Conservation (phyloP, 2,888 invertebrate species). For the Schizotus pectinicornis region DNA sequence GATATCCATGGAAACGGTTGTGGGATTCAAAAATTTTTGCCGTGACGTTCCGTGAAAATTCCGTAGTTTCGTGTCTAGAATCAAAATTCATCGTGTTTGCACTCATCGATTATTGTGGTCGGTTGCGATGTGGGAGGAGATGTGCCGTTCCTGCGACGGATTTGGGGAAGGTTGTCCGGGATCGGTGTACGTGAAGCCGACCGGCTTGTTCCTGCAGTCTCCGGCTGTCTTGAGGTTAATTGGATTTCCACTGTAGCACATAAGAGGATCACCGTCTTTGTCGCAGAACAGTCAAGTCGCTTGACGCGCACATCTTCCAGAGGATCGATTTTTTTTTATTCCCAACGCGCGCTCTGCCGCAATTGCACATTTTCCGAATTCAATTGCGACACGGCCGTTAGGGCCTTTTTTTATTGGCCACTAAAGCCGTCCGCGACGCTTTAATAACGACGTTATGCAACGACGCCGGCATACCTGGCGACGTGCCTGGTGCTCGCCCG, state of each 20-base stretch:
- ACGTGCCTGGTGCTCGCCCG: constrained; percentile 11
- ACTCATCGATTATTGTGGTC: constrained; percentile 16
- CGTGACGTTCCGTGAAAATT: constrained; percentile 26
- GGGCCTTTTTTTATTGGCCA: constrained; percentile 22
- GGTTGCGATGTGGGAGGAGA: constrained; percentile 34
- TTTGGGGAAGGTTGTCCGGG: constrained; percentile 19
- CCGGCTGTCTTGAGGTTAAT: constrained; percentile 47
- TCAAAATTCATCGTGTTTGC: constrained; percentile 37
- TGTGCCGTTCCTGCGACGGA: constrained; percentile 32
- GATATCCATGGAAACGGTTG: constrained; percentile 9
- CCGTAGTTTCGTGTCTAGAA: constrained; percentile 23
- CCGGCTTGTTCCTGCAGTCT: constrained; percentile 35
- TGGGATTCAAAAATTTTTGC: constrained; percentile 19
- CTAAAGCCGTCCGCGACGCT: neutral
- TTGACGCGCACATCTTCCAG: constrained; percentile 35
- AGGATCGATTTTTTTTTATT: constrained; percentile 23
- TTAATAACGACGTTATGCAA: constrained; percentile 1
- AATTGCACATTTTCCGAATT: no score
- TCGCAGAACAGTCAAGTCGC: constrained; percentile 37
- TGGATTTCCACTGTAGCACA: constrained; percentile 41
- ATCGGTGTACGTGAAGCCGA: constrained; percentile 23
- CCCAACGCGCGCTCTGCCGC: no score
- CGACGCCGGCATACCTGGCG: constrained; percentile 19
- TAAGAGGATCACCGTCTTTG: constrained; percentile 42
- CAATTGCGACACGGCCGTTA: neutral